A percentile compares a stretch with the other conserved stretches of the same genome.
These are phyloP conservation scores for Eretmocerus hayati DNA, from an alignment of 2,888 invertebrate genomes.

Conservation along the genomic window DNA sequence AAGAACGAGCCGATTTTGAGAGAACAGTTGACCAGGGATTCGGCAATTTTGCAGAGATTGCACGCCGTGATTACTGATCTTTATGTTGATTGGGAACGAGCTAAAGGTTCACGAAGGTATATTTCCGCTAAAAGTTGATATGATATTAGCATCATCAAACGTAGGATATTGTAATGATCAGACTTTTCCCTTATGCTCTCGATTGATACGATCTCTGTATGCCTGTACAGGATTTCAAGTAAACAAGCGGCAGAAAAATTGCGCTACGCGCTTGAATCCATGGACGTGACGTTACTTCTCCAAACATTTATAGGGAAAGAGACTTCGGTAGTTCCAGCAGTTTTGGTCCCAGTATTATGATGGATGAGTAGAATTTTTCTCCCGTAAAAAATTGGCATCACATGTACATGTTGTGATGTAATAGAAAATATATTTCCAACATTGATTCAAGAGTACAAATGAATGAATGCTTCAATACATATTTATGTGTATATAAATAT, in stretches of 20 bases:
- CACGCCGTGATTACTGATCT: constrained; percentile 37
- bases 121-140: background rate
- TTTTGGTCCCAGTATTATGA: constrained; percentile 14
- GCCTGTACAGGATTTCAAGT: constrained; percentile 36
- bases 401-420: constrained; percentile 41
- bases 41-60: constrained; percentile 35
- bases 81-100: constrained; percentile 44
- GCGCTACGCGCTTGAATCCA: constrained; percentile 32
- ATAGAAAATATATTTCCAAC: constrained; percentile 47
- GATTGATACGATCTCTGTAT: no score
- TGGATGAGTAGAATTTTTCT: constrained; percentile 10
- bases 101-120: constrained; percentile 39
- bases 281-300: constrained; percentile 32
- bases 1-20: constrained; percentile 33
- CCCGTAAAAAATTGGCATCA: constrained; percentile 2
- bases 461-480: constrained; percentile 13
- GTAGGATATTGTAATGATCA: background rate
- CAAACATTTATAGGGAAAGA: constrained; percentile 34
- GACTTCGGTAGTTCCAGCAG: constrained; percentile 7
- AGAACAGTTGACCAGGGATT: constrained; percentile 30
- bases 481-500: constrained; percentile 5
- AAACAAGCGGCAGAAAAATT: constrained; percentile 35
- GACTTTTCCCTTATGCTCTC: no score
- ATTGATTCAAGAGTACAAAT: constrained; percentile 33
- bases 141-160: background rate